Evolutionary conservation across 2,797 vertebrate genomes (phyloP).

Genomic region (Benthosema pterotum): DNA sequence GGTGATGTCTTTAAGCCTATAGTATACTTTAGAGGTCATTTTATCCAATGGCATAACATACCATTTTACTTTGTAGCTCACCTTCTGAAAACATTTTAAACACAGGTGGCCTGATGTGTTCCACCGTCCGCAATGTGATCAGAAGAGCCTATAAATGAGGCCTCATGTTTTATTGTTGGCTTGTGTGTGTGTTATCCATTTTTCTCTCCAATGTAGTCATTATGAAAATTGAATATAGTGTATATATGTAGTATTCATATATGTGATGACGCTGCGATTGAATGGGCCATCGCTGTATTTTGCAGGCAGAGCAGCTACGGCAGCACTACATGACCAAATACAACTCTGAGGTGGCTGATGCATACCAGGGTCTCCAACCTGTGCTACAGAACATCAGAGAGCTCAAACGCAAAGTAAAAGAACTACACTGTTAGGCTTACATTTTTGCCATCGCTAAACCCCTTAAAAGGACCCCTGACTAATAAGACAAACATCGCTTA

Average conservation of each 20-base stretch:
- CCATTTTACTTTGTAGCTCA: neutral
- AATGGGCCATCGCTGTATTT: neutral
- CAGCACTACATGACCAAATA: slow-evolving; percentile 99
- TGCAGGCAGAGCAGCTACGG: slow-evolving; percentile 91
- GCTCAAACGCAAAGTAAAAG: slow-evolving; percentile 88
- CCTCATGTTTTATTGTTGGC: no score
- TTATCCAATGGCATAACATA: neutral
- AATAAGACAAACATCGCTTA: no score
- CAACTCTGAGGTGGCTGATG: slow-evolving; percentile 93
- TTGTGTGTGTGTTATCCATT: no score
- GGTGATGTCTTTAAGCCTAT: slow-evolving; percentile 70
- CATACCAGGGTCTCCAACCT: slow-evolving; percentile 90
- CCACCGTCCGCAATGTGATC: no score
- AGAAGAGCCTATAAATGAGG: no score
- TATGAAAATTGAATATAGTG: neutral
- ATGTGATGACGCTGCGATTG: neutral
- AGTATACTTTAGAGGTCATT: neutral
- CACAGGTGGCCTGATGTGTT: neutral
- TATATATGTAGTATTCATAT: neutral
- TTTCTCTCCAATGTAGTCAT: no score
- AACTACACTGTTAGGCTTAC: no score
- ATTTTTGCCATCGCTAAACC: no score
- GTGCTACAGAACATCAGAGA: slow-evolving; percentile 92
- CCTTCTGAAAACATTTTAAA: neutral
- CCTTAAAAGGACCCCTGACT: no score